Evolutionary conservation across 1,140 invertebrate species (phyloP).

Genomic region (Pseudomyrmex cubaensis): DNA sequence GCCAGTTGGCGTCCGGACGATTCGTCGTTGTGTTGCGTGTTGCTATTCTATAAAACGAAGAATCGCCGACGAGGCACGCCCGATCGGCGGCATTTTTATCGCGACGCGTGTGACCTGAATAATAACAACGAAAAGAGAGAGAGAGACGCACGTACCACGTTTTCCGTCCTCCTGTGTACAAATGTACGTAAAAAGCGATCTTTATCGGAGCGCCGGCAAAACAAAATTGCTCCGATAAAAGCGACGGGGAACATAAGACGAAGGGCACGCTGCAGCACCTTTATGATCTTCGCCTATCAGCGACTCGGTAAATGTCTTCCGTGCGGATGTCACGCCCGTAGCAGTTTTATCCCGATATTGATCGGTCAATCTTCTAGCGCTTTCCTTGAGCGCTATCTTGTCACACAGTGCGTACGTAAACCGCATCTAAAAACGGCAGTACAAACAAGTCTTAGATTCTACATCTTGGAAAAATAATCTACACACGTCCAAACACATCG

Average conservation of each 20-base stretch:
- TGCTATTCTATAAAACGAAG: slow-evolving; percentile 34
- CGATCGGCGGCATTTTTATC: slow-evolving; percentile 32
- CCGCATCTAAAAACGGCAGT: neutral
- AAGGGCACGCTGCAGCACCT: neutral
- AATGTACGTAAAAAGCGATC: slow-evolving; percentile 29
- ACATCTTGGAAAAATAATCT: neutral
- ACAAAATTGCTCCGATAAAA: slow-evolving; percentile 38
- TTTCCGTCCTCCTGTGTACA: neutral
- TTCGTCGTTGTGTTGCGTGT: slow-evolving; percentile 28
- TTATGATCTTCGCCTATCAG: slow-evolving; percentile 2
- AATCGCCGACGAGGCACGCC: slow-evolving; percentile 20
- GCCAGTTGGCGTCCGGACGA: neutral
- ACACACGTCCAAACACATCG: no score
- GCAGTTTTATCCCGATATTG: neutral
- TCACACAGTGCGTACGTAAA: neutral
- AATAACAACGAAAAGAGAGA: neutral
- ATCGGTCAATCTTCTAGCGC: neutral
- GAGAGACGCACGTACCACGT: neutral
- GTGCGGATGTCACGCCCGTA: neutral
- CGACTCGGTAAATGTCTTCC: neutral
- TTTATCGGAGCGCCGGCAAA: slow-evolving; percentile 30
- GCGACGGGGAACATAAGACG: neutral
- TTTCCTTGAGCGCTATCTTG: neutral
- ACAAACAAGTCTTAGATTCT: neutral
- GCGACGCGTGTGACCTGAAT: slow-evolving; percentile 28